These are phyloP conservation scores for Calliphora vomitoria DNA, from an alignment of 2,888 invertebrate species.

Conservation along the genomic window DNA sequence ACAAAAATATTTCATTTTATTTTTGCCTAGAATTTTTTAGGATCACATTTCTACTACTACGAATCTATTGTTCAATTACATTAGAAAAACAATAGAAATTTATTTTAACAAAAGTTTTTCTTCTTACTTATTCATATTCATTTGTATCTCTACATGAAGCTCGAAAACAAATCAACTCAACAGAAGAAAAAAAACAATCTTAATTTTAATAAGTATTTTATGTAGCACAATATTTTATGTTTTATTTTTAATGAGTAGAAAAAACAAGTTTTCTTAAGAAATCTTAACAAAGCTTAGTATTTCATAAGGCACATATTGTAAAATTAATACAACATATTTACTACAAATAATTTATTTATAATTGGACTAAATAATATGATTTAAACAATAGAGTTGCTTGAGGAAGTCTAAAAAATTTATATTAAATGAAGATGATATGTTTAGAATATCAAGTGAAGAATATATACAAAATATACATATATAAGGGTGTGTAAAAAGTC, in stretches of 20 bases:
- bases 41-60: not conserved
- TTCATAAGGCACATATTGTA: not conserved
- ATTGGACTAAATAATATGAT: constrained; percentile 28
- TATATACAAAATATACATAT: no score
- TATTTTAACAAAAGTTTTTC: constrained; percentile 1
- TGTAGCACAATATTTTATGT: not conserved
- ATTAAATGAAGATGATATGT: constrained; percentile 13
- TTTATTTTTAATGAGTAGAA: not conserved
- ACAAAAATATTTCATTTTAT: not conserved
- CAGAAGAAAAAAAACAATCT: constrained; percentile 1
- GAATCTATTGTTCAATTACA: not conserved
- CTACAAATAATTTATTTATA: constrained; percentile 19
- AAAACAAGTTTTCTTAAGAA: not conserved
- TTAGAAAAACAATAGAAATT: constrained; percentile 25
- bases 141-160: not conserved
- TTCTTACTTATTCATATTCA: not conserved
- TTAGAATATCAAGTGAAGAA: no score
- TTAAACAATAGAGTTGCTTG: constrained; percentile 1
- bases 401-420: constrained; percentile 42
- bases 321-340: not conserved
- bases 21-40: not conserved
- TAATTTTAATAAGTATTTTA: constrained; percentile 5
- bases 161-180: not conserved
- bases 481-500: no score
- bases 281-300: constrained; percentile 26